A percentile compares a stretch with the other conserved stretches of the same genome.
Evolutionary conservation across 30 jellyfish, hydroid and myxozoan species (phyloP).

Genomic region (Clytia hemisphaerica): DNA sequence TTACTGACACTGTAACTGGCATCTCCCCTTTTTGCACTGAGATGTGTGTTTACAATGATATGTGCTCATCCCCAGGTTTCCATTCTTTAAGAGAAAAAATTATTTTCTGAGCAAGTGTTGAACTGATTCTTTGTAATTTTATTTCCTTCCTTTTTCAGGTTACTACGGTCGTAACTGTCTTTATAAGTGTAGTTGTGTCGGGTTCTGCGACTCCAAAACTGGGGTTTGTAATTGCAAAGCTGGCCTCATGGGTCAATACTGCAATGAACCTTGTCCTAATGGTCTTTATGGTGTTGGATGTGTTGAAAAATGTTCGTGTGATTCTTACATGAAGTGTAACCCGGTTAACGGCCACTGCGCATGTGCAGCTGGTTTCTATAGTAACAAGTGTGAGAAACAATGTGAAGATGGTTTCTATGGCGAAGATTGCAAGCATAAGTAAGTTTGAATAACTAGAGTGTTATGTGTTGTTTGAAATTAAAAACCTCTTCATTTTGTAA

Average conservation of each 20-base stretch:
- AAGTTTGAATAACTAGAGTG: too few relatives aligned
- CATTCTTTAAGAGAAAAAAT: too few relatives aligned
- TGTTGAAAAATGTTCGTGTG: constrained; percentile 40
- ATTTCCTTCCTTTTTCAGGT: constrained; percentile 18
- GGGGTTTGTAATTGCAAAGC: constrained; percentile 68
- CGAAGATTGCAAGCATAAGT: constrained; percentile 36
- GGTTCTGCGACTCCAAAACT: constrained; percentile 41
- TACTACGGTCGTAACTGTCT: constrained; percentile 59
- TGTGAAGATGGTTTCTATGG: constrained; percentile 61
- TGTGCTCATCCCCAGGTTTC: too few relatives aligned
- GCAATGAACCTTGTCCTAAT: constrained; percentile 39
- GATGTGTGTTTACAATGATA: too few relatives aligned
- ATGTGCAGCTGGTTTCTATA: constrained; percentile 66
- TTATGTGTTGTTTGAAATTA: too few relatives aligned
- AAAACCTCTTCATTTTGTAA: too few relatives aligned
- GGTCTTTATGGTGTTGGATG: constrained; percentile 62
- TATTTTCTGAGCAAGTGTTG: too few relatives aligned
- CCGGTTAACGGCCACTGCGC: constrained; percentile 57
- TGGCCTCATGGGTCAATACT: constrained; percentile 61
- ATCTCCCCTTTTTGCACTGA: too few relatives aligned
- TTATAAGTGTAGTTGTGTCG: constrained; percentile 49
- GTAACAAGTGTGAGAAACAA: constrained; percentile 35
- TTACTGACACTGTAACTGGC: too few relatives aligned
- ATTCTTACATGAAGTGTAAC: constrained; percentile 42
- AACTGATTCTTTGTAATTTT: neutral